Conservation (phyloP, 2,888 invertebrate species). For the Acanthoscelides obtectus region DNA sequence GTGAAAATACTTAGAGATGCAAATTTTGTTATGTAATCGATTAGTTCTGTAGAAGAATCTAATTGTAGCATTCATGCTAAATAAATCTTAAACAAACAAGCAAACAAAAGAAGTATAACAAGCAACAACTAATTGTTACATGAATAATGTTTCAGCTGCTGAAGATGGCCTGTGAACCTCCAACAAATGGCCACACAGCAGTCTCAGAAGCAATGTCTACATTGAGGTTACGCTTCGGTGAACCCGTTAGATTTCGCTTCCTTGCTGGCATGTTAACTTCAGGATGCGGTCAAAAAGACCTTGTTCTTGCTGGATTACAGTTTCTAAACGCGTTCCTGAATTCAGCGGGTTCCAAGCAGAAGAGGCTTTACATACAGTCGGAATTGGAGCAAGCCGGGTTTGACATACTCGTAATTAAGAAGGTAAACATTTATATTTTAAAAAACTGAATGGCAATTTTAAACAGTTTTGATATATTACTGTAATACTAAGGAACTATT, state of each 20-base stretch:
- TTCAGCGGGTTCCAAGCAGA: slow-evolving; percentile 70
- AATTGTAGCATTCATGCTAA: no score
- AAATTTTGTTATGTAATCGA: no score
- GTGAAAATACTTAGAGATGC: no score
- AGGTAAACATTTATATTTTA: slow-evolving; percentile 46
- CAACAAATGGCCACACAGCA: slow-evolving; percentile 72
- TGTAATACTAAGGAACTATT: no score
- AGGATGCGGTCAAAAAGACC: slow-evolving; percentile 62
- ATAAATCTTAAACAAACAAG: no score
- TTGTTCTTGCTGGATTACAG: slow-evolving; percentile 74
- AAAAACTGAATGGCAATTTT: no score
- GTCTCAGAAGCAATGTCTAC: slow-evolving; percentile 90
- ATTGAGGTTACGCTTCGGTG: slow-evolving; percentile 79
- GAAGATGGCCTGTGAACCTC: slow-evolving; percentile 75
- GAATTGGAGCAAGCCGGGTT: slow-evolving; percentile 80
- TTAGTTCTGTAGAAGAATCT: no score
- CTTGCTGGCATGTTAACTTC: slow-evolving; percentile 85
- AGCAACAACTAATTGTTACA: neutral
- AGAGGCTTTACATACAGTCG: slow-evolving; percentile 78
- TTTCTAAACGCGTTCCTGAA: slow-evolving; percentile 81
- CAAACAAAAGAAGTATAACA: no score
- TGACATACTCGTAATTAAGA: slow-evolving; percentile 58
- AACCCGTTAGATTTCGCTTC: slow-evolving; percentile 88
- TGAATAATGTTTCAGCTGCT: slow-evolving; percentile 58
- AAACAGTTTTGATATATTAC: no score